Conservation (phyloP, 2,113 vertebrate species). For the Pterocles gutturalis region DNA sequence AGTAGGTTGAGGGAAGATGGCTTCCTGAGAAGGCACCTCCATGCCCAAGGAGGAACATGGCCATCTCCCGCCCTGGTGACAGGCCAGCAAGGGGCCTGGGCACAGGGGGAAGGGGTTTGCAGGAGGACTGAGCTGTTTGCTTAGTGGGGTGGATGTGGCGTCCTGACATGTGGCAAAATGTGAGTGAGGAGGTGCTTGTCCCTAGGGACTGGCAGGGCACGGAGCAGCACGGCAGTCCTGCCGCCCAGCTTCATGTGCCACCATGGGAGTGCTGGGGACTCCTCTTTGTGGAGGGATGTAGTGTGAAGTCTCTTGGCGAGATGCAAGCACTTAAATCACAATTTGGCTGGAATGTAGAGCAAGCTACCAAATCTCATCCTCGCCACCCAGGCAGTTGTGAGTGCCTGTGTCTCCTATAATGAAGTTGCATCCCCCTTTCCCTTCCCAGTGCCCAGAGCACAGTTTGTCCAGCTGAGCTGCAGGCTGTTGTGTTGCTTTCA, state of each 20-base stretch:
- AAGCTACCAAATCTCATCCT: background rate
- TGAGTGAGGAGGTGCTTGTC: background rate
- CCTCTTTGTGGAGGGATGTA: background rate
- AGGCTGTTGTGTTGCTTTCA: background rate
- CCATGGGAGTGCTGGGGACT: background rate
- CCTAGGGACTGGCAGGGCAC: background rate
- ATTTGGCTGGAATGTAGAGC: background rate
- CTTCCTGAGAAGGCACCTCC: background rate
- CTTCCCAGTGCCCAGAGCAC: background rate
- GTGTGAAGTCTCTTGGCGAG: background rate
- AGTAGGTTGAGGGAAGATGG: too few relatives aligned
- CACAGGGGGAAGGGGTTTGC: background rate
- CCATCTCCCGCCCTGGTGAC: background rate
- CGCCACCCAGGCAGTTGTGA: background rate
- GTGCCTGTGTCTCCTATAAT: background rate
- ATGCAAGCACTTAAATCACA: background rate
- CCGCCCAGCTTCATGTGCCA: accelerated
- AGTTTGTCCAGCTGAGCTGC: accelerated
- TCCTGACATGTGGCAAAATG: background rate
- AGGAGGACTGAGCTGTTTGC: background rate
- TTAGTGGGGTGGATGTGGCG: background rate
- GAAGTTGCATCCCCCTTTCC: background rate
- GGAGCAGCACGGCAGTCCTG: background rate
- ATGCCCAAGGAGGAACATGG: background rate
- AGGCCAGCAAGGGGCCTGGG: background rate